Evolutionary conservation across 2,888 invertebrate genomes (phyloP).

Genomic region (Pilophorus perplexus): DNA sequence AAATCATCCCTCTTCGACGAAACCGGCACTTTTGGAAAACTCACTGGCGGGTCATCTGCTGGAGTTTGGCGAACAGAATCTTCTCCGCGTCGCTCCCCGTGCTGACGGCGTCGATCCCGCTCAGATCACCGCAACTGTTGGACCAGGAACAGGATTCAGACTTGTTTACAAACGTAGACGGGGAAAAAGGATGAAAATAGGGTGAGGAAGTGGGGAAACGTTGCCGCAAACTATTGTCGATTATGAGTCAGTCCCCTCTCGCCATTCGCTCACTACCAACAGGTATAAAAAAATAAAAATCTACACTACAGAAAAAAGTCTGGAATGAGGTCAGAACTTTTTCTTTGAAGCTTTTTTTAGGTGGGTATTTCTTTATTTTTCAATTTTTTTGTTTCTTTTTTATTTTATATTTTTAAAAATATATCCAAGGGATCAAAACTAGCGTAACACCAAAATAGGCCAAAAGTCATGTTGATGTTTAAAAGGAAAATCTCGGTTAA

Average conservation of each 20-base stretch:
- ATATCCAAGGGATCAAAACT: background rate
- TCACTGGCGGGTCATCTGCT: conserved; percentile 32
- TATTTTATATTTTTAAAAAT: background rate
- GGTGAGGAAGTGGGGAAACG: too few relatives aligned
- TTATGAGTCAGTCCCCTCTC: too few relatives aligned
- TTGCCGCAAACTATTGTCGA: too few relatives aligned
- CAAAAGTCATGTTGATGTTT: too few relatives aligned
- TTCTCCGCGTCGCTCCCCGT: conserved; percentile 35
- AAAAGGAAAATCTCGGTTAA: too few relatives aligned
- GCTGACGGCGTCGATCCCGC: conserved; percentile 25
- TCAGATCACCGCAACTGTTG: conserved; percentile 27
- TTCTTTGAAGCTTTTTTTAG: background rate
- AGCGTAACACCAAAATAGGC: background rate
- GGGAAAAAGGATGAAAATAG: background rate
- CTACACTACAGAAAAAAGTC: conserved; percentile 15
- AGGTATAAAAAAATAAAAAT: conserved; percentile 26
- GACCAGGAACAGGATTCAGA: conserved; percentile 11
- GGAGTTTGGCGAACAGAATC: conserved; percentile 32
- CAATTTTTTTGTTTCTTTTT: background rate
- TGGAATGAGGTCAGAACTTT: conserved; percentile 22
- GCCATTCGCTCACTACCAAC: too few relatives aligned
- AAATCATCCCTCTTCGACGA: too few relatives aligned
- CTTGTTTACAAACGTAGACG: background rate
- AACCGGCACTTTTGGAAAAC: too few relatives aligned
- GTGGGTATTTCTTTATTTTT: background rate